phyloP scores from a whole-genome alignment of 2,797 vertebrate species.

The Paramormyrops hopkinsi region DNA sequence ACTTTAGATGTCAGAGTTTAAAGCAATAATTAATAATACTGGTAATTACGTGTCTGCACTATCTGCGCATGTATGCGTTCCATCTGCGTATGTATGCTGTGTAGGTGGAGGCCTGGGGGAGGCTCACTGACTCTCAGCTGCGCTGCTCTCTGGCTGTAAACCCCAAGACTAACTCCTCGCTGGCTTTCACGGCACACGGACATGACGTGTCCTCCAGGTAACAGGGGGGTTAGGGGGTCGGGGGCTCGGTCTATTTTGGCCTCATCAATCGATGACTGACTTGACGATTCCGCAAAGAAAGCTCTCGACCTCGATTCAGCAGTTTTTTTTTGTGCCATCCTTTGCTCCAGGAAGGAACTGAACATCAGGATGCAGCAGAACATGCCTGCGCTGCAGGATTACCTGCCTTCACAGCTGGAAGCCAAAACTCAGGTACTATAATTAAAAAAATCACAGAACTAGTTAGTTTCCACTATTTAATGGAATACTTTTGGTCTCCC shows the following conservation, averaged over 20 bases:
- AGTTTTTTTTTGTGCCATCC: neutral
- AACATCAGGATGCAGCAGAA: slow-evolving; percentile 62
- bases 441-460: neutral
- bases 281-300: neutral
- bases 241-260: neutral
- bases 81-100: neutral
- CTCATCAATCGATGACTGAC: neutral
- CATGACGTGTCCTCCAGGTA: slow-evolving; percentile 61
- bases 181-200: slow-evolving; percentile 59
- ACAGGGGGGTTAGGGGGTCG: neutral
- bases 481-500: neutral
- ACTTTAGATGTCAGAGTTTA: neutral
- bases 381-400: slow-evolving; percentile 54
- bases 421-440: slow-evolving; percentile 64
- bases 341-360: slow-evolving; percentile 63
- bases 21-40: neutral
- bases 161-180: slow-evolving; percentile 54
- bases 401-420: slow-evolving; percentile 60
- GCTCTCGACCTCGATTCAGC: neutral
- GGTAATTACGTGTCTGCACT: neutral
- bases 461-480: neutral
- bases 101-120: slow-evolving; percentile 61
- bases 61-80: slow-evolving; percentile 11
- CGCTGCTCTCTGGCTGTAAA: slow-evolving; percentile 58
- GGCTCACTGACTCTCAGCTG: slow-evolving; percentile 55